Percentiles rank a stretch among this genome's conserved stretches.
Conservation (phyloP, 2,113 vertebrate genomes). For the Orientallactaga bullata region DNA sequence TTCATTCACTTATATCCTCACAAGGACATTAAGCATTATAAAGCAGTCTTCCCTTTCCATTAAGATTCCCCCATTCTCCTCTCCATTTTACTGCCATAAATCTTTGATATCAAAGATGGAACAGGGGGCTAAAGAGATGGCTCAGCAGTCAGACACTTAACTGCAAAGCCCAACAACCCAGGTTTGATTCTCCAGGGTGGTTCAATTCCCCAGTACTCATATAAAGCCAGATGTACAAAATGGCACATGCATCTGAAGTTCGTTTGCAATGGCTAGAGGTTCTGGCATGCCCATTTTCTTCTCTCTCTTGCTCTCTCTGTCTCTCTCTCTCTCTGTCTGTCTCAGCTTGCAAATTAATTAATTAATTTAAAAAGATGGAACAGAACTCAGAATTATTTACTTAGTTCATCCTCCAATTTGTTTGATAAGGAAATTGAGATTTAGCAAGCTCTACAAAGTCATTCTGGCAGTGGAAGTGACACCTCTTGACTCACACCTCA, state of each 20-base stretch:
- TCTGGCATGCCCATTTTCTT: no score
- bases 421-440: not conserved
- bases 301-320: no score
- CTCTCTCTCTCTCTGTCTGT: no score
- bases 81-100: not conserved
- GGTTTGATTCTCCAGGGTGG: no score
- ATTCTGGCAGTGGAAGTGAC: not conserved
- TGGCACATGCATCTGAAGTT: no score
- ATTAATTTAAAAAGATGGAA: not conserved
- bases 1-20: not conserved
- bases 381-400: constrained; percentile 1
- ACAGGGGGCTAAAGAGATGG: no score
- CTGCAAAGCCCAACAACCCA: no score
- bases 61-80: not conserved
- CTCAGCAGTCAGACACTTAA: no score
- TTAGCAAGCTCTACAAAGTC: not conserved
- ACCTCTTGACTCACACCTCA: not conserved
- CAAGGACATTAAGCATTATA: not conserved
- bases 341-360: no score
- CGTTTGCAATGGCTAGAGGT: no score
- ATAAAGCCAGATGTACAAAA: no score
- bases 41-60: not conserved
- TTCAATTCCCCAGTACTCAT: no score
- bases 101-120: not conserved
- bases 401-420: not conserved